Base-by-base conservation (phyloP, 2,113 vertebrate genomes). In the Psilopsiagon aymara region DNA sequence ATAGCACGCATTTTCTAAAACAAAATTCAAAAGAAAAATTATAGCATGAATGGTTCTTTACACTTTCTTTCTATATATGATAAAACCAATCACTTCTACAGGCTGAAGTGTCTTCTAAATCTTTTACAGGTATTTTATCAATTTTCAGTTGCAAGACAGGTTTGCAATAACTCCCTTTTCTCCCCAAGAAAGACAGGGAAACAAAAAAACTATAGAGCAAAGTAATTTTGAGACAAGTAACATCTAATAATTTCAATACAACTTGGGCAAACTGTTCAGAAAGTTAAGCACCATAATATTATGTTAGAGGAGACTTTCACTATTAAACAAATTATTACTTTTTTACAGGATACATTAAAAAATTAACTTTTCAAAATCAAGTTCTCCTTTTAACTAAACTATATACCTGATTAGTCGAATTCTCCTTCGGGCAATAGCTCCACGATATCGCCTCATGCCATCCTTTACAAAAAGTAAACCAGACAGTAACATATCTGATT, bases 391-490 rank as follows among this genome's bases (percentile, higher is more conserved):
- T 46, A 57, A n/a, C 25, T 13, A 33, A 82, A 11, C n/a, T 64
- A 0, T 97, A 98, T 97, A 98, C 98, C 98, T 98, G 90, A 98
- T 95, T 28, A 98, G 96, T 59, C 78, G 92, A 79, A 98, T 98
- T 95, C 97, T 98, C 86, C 94, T 98, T 41, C 97, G 91, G 39
- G 98, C 98, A 80, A 98, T 85, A 15, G 98, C 98, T 93, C 98
- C 98, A 8, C 27, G 33, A 69, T 98, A 98, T n/a, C 98, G 84
- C 69, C 98, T 98, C 67, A 98, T 44, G 68, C 94, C 95, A 53
- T 98, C 98, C 98, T 98, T 91, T 49, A 91, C 5, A 90, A 86
- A 80, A 88, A 95, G 62, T 5, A 80, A 91, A 91, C 20, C 33
- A 91, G 37, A 95, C 5, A 71, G 28, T 9, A 29, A 64, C 37